A percentile compares a stretch with the other conserved stretches of the same genome.
Conservation (phyloP, 2,113 vertebrate genomes). For the Nothocercus nigrocapillus region DNA sequence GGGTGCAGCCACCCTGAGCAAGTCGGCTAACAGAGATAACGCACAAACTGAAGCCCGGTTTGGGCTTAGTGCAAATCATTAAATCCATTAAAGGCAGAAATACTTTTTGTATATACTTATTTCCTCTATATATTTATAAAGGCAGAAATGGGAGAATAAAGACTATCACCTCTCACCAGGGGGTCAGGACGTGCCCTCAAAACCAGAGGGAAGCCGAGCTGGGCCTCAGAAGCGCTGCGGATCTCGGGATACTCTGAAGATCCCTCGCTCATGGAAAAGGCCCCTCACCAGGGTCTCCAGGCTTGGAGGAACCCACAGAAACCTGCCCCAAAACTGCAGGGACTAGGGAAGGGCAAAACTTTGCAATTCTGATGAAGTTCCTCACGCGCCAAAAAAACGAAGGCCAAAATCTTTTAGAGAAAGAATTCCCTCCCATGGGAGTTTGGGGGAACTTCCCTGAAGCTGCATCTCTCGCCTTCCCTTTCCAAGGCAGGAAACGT, state of each 20-base stretch:
- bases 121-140: too few species aligned
- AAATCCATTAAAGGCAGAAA: background rate
- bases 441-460: background rate
- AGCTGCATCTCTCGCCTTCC: background rate
- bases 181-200: background rate
- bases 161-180: background rate
- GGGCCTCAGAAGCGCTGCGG: background rate
- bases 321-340: background rate
- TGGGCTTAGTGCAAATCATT: background rate
- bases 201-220: background rate
- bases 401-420: background rate
- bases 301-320: background rate
- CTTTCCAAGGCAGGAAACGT: background rate
- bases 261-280: background rate
- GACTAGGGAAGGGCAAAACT: background rate
- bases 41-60: background rate
- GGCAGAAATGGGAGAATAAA: background rate
- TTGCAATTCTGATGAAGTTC: background rate
- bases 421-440: background rate
- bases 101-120: too few species aligned
- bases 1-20: rapidly evolving
- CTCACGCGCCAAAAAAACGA: rapidly evolving
- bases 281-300: background rate
- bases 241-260: background rate
- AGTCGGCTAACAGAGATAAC: background rate